Conservation (phyloP, 2,113 vertebrate genomes). For the Vulpes ferrilata region DNA sequence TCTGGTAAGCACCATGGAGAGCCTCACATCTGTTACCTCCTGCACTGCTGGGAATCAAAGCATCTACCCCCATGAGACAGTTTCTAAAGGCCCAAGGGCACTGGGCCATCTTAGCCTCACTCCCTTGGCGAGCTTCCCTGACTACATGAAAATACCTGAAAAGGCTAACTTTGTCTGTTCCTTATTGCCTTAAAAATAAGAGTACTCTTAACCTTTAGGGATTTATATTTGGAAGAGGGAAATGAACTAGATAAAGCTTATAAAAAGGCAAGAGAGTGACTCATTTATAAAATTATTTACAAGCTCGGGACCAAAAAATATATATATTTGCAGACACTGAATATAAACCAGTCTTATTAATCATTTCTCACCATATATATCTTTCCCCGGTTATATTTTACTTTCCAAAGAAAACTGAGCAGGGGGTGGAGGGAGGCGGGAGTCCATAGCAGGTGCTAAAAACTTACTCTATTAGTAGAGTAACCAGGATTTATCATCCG, state of each 20-base stretch:
- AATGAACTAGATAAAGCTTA: conserved; percentile 72
- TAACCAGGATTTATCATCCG: neutral
- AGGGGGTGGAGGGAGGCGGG: neutral
- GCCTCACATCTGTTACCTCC: conserved; percentile 58
- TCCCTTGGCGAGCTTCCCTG: conserved; percentile 62
- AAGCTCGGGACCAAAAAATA: neutral
- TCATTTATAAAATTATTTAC: conserved; percentile 71
- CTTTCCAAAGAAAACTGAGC: conserved; percentile 47
- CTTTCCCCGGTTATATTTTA: neutral
- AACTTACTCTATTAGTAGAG: neutral
- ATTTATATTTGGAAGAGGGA: conserved; percentile 78
- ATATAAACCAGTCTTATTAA: neutral
- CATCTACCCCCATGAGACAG: conserved; percentile 32
- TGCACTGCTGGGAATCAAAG: conserved; percentile 68
- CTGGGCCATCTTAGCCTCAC: conserved; percentile 62
- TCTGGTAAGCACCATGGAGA: conserved; percentile 70
- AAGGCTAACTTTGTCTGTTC: conserved; percentile 67
- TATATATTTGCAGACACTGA: neutral
- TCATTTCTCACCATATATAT: neutral
- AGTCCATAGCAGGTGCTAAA: neutral
- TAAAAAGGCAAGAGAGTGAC: conserved; percentile 50
- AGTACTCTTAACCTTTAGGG: conserved; percentile 65
- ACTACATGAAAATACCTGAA: conserved; percentile 63
- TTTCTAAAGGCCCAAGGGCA: conserved; percentile 65
- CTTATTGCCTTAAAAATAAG: conserved; percentile 69